Evolutionary conservation across 2,888 invertebrate species (phyloP), one percentile per base, ranked within the genome.

Genomic region (Aporophyla nigra): DNA sequence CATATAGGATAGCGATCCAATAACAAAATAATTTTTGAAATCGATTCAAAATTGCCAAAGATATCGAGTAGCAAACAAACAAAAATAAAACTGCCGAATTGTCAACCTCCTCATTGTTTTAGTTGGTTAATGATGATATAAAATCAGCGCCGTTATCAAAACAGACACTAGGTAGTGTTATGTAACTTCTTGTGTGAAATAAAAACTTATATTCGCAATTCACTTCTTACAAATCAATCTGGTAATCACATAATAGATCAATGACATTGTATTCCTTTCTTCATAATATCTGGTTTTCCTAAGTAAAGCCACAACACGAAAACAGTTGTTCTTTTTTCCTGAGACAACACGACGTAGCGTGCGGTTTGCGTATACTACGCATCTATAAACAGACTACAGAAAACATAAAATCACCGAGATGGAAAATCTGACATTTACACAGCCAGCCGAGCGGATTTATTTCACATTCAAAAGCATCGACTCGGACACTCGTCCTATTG

Each of bases 401-500:
- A 49, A 51, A 63, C n/a, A 43, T 2, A 1, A 59, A 80, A 21
- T 6, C 24, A 43, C 21, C 1, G 61, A 66, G 14, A 33, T 43
- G 43, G 27, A 75, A 78, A 66, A 62, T 1, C 59, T 33, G 5
- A 43, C 14, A 54, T 75, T 51, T 62, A 82, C 56, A 75, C 21
- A 62, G n/a, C 14, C 12, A 68, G 51, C 19, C 62, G 40, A 62
- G 54, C 61, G 61, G 1, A 81, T 76, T 53, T 27, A 21, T 24
- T 67, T 19, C 61, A 62, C 24, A 27, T 46, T 33, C 21, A 62
- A 75, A 66, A 43, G 54, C 63, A 43, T 33, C 6, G 51, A n/a
- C 82, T 40, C 46, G 49, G 49, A 61, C 49, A 24, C 71, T 21
- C 12, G 51, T 82, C 16, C 51, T 53, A 62, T 75, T 75, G 51